Evolutionary conservation across 2,888 invertebrate species (phyloP), one percentile per base, ranked within the genome.

Genomic region (Ferrisia virgata): DNA sequence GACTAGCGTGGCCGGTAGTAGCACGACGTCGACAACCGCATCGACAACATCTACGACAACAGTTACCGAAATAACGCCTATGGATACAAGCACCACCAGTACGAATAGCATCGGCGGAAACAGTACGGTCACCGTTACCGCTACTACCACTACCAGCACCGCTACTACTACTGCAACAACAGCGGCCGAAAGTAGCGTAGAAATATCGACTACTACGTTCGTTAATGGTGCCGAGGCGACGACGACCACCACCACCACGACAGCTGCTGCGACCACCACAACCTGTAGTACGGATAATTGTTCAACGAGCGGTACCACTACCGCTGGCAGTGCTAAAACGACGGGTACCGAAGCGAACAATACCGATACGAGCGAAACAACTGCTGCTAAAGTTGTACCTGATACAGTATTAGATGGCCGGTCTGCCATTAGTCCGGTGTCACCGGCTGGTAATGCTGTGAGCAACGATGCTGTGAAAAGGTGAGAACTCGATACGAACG

Each of bases 51-150:
- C n/a, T n/a, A n/a, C 53, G 88, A 39, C 89, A 4, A 69, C 79
- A 40, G 79, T 78, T 81, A 79, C 84, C 76, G 82, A 86, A 86
- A 58, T 18, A 86, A 64, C 86, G 86, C 81, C 86, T 88, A 58
- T 88, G 87, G 82, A 85, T 84, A 85, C 85, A 85, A 86, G 86
- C 84, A 53, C 79, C 81, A 82, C 84, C 86, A 82, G 85, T 83
- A 88, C 87, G 86, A 86, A 87, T 76, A 86, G 85, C 85, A 87
- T 87, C 85, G 81, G 88, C 88, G 36, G 86, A 87, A 84, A 86
- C 87, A 53, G 85, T 85, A 81, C 86, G 6, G 39, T 11, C 39
- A 11, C 39, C 39, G 39, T 11, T 11, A 11, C 39, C 39, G 11
- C 13, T 15, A 28, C 64, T 2, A 64, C 0, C 8, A 64, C 28